These are phyloP conservation scores for Gonocerus acuteangulatus DNA, from an alignment of 2,888 invertebrate species.

Conservation along the genomic window DNA sequence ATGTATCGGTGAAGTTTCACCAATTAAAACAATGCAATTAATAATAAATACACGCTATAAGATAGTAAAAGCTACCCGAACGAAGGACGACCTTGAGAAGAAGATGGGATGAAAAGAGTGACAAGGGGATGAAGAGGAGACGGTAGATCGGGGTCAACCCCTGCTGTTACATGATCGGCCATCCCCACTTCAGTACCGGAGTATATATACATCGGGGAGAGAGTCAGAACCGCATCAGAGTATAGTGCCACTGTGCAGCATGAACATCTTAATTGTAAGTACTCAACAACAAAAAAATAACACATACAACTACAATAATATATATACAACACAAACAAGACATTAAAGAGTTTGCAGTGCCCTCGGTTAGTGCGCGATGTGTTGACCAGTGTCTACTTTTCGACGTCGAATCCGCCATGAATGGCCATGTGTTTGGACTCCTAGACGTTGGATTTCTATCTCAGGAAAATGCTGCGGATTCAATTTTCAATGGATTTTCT, in stretches of 20 bases:
- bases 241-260: constrained; percentile 1
- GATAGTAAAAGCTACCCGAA: too few relatives aligned
- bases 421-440: too few relatives aligned
- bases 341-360: too few relatives aligned
- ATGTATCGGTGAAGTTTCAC: too few relatives aligned
- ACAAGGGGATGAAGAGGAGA: not conserved
- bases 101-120: not conserved
- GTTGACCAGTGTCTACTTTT: too few relatives aligned
- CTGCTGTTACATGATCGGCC: not conserved
- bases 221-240: constrained; percentile 5
- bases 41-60: too few relatives aligned
- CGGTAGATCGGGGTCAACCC: not conserved
- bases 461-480: too few relatives aligned
- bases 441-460: too few relatives aligned
- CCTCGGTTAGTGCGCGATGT: too few relatives aligned
- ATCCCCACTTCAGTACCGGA: not conserved
- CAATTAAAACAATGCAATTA: too few relatives aligned
- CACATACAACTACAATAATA: not conserved
- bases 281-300: not conserved
- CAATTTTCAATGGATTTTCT: too few relatives aligned
- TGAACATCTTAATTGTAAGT: constrained; percentile 20
- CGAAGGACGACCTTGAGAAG: constrained; percentile 10
- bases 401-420: too few relatives aligned
- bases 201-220: not conserved
- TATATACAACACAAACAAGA: not conserved